Conservation (phyloP, 1,140 invertebrate genomes). For the Aplysia californica region DNA sequence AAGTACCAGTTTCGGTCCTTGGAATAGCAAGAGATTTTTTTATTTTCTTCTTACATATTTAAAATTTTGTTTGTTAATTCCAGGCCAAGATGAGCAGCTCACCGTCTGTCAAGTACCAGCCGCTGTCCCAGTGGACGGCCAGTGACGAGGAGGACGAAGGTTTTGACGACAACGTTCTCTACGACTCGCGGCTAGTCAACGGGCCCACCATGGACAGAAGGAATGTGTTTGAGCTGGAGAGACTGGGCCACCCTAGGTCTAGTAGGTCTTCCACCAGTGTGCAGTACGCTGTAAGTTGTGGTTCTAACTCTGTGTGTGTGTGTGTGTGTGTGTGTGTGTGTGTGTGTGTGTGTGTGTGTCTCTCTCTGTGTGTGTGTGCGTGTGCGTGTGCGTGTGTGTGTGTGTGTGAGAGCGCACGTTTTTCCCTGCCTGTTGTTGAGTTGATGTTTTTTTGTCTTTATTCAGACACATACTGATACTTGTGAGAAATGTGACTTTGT, state of each 20-base stretch:
- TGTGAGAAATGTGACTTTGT: too few species aligned
- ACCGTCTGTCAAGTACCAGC: conserved; percentile 5
- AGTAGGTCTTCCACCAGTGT: neutral
- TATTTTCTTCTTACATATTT: too few species aligned
- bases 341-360: neutral
- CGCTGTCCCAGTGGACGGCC: neutral
- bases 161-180: conserved; percentile 23
- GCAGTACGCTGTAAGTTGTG: neutral
- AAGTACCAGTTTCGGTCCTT: too few species aligned
- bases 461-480: too few species aligned
- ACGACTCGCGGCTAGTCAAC: conserved; percentile 12
- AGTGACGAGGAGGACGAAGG: conserved; percentile 27
- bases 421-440: too few species aligned
- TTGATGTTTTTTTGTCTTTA: too few species aligned
- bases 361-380: neutral
- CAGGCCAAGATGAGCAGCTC: neutral
- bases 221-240: conserved; percentile 26
- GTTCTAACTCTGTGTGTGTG: neutral
- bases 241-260: conserved; percentile 9
- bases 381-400: neutral
- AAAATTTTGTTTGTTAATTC: too few species aligned
- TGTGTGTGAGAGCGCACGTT: neutral
- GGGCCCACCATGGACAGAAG: conserved; percentile 1
- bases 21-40: too few species aligned
- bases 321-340: neutral